A percentile compares a stretch with the other conserved stretches of the same genome.
Conservation (phyloP, 2,888 invertebrate species). For the Drosophila neonasuta region DNA sequence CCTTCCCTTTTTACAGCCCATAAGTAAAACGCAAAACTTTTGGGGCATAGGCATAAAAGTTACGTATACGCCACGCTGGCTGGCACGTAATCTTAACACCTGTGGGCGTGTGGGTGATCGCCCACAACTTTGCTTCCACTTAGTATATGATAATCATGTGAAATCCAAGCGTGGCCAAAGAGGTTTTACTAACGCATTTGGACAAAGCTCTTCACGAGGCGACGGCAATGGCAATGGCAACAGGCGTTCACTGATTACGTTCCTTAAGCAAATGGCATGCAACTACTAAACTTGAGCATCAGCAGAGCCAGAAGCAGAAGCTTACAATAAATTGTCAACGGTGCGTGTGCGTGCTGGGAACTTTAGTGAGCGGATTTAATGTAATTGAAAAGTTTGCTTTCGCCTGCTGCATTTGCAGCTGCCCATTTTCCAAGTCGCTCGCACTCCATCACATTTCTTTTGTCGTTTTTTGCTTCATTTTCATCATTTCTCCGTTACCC, state of each 20-base stretch:
- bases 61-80: conserved; percentile 41
- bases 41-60: conserved; percentile 57
- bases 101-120: conserved; percentile 31
- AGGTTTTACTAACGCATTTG: conserved; percentile 58
- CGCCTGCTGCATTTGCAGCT: conserved; percentile 27
- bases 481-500: conserved; percentile 14
- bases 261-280: conserved; percentile 25
- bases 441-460: conserved; percentile 1
- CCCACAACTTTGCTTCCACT: conserved; percentile 6
- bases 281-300: conserved; percentile 19
- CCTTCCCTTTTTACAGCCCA: conserved; percentile 26
- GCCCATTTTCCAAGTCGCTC: conserved; percentile 17
- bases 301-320: not conserved
- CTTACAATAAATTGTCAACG: conserved; percentile 68
- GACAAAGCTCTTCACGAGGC: conserved; percentile 57
- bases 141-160: conserved; percentile 50
- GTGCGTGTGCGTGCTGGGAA: conserved; percentile 66
- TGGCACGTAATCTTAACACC: conserved; percentile 56
- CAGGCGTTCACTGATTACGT: conserved; percentile 12
- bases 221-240: conserved; percentile 2
- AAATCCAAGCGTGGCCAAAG: conserved; percentile 34
- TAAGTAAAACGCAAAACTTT: conserved; percentile 49
- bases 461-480: not conserved
- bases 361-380: conserved; percentile 66
- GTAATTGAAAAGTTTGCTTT: conserved; percentile 71